These are phyloP conservation scores for Temnothorax curvispinosus DNA, from an alignment of 1,140 invertebrate genomes.

Conservation along the genomic window DNA sequence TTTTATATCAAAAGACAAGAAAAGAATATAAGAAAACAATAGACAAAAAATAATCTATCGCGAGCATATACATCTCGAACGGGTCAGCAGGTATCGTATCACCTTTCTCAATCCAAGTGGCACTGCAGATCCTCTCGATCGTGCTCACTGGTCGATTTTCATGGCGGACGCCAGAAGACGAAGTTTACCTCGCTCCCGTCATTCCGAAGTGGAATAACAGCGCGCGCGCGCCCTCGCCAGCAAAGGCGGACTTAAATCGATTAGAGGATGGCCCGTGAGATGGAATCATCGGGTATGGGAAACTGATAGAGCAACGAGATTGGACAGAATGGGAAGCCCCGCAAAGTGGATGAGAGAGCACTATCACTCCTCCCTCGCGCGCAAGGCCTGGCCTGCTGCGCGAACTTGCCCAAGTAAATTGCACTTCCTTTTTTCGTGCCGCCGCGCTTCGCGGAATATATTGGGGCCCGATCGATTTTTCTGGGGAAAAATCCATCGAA, in stretches of 20 bases:
- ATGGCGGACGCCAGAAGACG: not conserved
- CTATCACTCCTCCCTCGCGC: conserved; percentile 47
- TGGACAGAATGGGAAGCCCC: conserved; percentile 79
- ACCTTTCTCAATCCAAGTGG: not conserved
- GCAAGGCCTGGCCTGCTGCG: conserved; percentile 53
- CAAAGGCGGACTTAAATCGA: conserved; percentile 78
- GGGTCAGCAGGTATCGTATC: not conserved
- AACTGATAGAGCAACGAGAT: conserved; percentile 78
- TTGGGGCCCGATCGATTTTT: conserved; percentile 54
- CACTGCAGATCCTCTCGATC: not conserved
- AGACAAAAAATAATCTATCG: not conserved
- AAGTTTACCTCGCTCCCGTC: conserved; percentile 32
- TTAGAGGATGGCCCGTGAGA: conserved; percentile 76
- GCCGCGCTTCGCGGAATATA: conserved; percentile 39
- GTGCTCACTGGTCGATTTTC: not conserved
- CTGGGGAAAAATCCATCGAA: conserved; percentile 60
- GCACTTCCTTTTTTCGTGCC: conserved; percentile 63
- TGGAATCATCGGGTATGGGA: conserved; percentile 72
- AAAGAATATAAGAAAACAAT: not conserved
- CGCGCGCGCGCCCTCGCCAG: conserved; percentile 39
- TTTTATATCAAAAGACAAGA: not conserved
- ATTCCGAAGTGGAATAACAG: conserved; percentile 65
- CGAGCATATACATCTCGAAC: not conserved
- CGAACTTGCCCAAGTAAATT: conserved; percentile 70
- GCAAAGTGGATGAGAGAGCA: conserved; percentile 77